These are phyloP conservation scores for Nannoperca obscura DNA, from an alignment of 2,797 vertebrate species.

Conservation along the genomic window DNA sequence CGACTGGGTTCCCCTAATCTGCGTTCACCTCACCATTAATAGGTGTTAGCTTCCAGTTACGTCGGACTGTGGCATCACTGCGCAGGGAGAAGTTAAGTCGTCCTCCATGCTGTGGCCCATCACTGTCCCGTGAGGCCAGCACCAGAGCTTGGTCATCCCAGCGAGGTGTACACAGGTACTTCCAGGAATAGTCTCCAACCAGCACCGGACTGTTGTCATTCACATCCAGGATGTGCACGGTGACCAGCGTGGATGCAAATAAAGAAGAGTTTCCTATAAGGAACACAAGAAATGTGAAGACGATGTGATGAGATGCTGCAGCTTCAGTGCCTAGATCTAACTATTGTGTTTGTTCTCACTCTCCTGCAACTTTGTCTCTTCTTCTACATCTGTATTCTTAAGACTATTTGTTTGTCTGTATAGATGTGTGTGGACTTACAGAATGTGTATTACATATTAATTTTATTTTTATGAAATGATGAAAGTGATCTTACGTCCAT, in stretches of 20 bases:
- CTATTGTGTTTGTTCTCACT: neutral
- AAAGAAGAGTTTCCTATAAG: conserved; percentile 84
- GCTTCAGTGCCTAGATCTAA: neutral
- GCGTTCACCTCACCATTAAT: conserved; percentile 84
- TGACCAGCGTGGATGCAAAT: conserved; percentile 85
- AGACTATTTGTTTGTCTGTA: neutral
- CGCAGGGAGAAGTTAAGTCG: conserved; percentile 88
- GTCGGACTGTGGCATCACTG: conserved; percentile 84
- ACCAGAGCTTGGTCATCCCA: conserved; percentile 88
- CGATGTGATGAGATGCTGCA: neutral
- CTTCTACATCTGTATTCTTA: conserved; percentile 9
- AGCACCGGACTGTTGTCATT: conserved; percentile 85
- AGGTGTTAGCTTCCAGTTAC: conserved; percentile 89
- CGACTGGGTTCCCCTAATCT: neutral
- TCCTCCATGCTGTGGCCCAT: conserved; percentile 81
- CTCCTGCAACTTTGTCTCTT: neutral
- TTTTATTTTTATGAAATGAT: neutral
- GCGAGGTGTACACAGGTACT: conserved; percentile 89
- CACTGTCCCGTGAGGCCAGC: conserved; percentile 84
- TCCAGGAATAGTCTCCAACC: conserved; percentile 85
- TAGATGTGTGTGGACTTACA: neutral
- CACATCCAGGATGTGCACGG: conserved; percentile 87
- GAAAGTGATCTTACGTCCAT: conserved; percentile 80
- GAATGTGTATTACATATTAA: neutral
- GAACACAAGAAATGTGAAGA: conserved; percentile 1